Conservation (phyloP, 2,113 vertebrate species). For the Aptenodytes patagonicus region DNA sequence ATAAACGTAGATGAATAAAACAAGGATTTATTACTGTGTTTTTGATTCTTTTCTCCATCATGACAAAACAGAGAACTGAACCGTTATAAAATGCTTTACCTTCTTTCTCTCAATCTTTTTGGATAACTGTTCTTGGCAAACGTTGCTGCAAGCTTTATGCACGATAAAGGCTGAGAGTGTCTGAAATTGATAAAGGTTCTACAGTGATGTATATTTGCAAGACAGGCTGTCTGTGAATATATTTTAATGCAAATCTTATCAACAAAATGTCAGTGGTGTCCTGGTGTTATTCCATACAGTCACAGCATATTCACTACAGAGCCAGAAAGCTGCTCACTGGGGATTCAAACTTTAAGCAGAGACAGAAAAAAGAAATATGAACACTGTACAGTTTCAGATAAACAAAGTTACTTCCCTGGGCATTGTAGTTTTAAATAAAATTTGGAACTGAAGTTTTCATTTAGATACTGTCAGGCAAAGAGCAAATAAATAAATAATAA, state of each 20-base stretch:
- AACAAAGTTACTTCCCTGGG: slow-evolving; percentile 28
- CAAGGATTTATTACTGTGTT: slow-evolving; percentile 27
- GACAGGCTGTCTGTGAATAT: slow-evolving; percentile 51
- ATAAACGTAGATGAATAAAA: slow-evolving; percentile 23
- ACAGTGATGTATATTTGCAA: slow-evolving; percentile 42
- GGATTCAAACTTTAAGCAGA: slow-evolving; percentile 37
- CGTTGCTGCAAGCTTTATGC: slow-evolving; percentile 49
- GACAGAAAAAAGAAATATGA: slow-evolving; percentile 16
- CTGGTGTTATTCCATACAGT: slow-evolving; percentile 41
- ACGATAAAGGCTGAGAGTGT: slow-evolving; percentile 43
- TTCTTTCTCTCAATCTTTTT: slow-evolving; percentile 6
- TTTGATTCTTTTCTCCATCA: slow-evolving; percentile 36
- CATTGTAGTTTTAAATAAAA: slow-evolving; percentile 20
- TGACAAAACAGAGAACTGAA: not conserved
- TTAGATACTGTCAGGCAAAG: not conserved
- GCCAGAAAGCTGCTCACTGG: slow-evolving; percentile 10
- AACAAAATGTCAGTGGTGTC: slow-evolving; percentile 61
- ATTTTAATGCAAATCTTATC: slow-evolving; percentile 72
- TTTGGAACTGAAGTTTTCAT: not conserved
- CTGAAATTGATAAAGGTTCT: slow-evolving; percentile 68
- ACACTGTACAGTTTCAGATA: slow-evolving; percentile 13
- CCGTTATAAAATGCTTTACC: slow-evolving; percentile 8
- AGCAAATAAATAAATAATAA: not conserved
- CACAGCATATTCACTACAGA: not conserved
- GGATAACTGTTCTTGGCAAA: slow-evolving; percentile 35